Evolutionary conservation across 37 sponge, comb jelly and placozoan species (phyloP).

Genomic region (Amphimedon queenslandica): DNA sequence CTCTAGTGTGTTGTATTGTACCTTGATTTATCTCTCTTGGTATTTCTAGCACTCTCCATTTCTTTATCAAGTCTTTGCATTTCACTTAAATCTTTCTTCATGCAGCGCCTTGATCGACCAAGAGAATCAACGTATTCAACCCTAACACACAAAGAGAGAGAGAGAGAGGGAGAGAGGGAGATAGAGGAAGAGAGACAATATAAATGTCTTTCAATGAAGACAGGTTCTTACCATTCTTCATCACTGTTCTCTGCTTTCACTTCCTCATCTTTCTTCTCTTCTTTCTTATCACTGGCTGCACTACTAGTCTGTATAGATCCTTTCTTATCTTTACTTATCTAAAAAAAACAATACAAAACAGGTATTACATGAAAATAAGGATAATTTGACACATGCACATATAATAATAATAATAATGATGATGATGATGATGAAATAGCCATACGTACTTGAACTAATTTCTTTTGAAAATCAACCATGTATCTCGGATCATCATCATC

Average conservation of each 20-base stretch:
- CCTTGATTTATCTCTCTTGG: background rate
- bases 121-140: slow-evolving; percentile 80
- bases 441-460: too few species aligned
- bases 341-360: too few species aligned
- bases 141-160: slow-evolving; percentile 26
- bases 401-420: too few species aligned
- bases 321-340: too few species aligned
- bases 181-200: too few species aligned
- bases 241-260: slow-evolving; percentile 26
- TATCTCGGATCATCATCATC: slow-evolving; percentile 40
- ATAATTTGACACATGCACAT: too few species aligned
- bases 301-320: too few species aligned
- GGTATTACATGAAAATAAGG: too few species aligned
- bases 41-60: background rate
- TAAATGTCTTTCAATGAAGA: too few species aligned
- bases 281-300: slow-evolving; percentile 36
- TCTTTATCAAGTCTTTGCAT: slow-evolving; percentile 32
- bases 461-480: slow-evolving; percentile 51
- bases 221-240: slow-evolving; percentile 12
- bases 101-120: slow-evolving; percentile 64
- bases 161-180: too few species aligned
- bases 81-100: slow-evolving; percentile 59
- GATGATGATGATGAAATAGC: too few species aligned
- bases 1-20: too few species aligned
- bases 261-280: slow-evolving; percentile 10